These are phyloP conservation scores for Scaptomyza parva DNA, from an alignment of 2,888 invertebrate species.

Conservation along the genomic window DNA sequence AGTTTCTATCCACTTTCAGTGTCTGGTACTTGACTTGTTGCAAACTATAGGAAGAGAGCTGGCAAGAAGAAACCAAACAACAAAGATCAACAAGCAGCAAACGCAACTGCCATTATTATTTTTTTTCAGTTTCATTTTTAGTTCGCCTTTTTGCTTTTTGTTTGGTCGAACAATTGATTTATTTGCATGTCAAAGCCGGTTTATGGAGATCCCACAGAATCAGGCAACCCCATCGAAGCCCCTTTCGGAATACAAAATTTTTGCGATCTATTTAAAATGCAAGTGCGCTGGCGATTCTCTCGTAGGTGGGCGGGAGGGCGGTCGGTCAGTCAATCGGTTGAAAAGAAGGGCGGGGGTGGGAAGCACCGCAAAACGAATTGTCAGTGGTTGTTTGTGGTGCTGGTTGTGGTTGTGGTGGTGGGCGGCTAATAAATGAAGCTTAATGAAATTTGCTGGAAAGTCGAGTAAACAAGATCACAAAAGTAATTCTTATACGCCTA, in stretches of 20 bases:
- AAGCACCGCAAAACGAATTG: conserved; percentile 34
- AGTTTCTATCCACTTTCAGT: not conserved
- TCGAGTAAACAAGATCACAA: conserved; percentile 59
- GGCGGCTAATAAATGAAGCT: conserved; percentile 46
- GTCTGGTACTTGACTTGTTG: conserved; percentile 8
- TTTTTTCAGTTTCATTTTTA: conserved; percentile 7
- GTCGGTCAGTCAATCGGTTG: too few species aligned
- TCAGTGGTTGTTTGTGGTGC: conserved; percentile 27
- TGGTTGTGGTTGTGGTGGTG: conserved; percentile 17
- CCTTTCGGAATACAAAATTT: conserved; percentile 39
- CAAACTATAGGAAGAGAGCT: conserved; percentile 5
- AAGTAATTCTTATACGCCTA: conserved; percentile 37
- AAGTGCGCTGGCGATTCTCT: conserved; percentile 5
- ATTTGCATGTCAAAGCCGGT: conserved; percentile 45
- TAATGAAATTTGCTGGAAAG: conserved; percentile 46
- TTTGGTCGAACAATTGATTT: conserved; percentile 34
- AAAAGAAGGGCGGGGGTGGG: too few species aligned
- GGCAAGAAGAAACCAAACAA: not conserved
- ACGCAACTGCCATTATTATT: conserved; percentile 6
- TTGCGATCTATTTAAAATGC: conserved; percentile 44
- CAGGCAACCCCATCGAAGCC: conserved; percentile 25
- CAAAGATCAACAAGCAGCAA: not conserved
- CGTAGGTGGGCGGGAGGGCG: not conserved
- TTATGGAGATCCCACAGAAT: conserved; percentile 19
- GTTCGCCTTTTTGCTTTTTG: conserved; percentile 1